Evolutionary conservation across 1,140 invertebrate species (phyloP).

Genomic region (Anastrepha ludens): DNA sequence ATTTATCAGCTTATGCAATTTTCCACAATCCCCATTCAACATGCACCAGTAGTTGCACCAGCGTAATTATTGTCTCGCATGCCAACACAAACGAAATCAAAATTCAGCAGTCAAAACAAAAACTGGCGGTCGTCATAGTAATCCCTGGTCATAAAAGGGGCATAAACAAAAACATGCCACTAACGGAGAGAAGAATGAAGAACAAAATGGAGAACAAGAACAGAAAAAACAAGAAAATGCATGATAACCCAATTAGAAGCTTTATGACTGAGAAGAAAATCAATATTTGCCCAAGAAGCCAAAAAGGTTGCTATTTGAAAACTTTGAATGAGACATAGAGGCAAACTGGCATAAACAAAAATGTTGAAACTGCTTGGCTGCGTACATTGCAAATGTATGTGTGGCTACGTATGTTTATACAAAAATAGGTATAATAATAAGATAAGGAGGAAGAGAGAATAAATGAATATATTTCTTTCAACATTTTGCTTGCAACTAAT

Average conservation of each 20-base stretch:
- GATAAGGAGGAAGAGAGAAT: neutral
- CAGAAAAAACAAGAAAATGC: neutral
- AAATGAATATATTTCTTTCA: neutral
- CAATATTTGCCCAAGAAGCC: neutral
- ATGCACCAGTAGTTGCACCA: neutral
- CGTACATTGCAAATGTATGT: neutral
- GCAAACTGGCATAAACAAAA: too few species aligned
- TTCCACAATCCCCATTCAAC: neutral
- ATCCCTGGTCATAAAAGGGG: slow-evolving; percentile 13
- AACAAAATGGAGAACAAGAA: neutral
- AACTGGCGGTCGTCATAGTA: slow-evolving; percentile 3
- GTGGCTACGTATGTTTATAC: neutral
- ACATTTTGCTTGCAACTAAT: neutral
- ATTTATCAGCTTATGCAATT: neutral
- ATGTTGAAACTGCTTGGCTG: too few species aligned
- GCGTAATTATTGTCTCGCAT: neutral
- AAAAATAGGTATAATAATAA: neutral
- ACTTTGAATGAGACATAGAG: neutral
- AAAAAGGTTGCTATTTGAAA: neutral
- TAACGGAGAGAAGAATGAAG: neutral
- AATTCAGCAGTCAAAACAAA: slow-evolving; percentile 40
- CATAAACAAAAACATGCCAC: slow-evolving; percentile 2
- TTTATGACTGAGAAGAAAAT: neutral
- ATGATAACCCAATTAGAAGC: slow-evolving; percentile 23
- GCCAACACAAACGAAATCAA: slow-evolving; percentile 20